phyloP scores from a whole-genome alignment of 2,797 vertebrate species.

The Eptatretus atami region DNA sequence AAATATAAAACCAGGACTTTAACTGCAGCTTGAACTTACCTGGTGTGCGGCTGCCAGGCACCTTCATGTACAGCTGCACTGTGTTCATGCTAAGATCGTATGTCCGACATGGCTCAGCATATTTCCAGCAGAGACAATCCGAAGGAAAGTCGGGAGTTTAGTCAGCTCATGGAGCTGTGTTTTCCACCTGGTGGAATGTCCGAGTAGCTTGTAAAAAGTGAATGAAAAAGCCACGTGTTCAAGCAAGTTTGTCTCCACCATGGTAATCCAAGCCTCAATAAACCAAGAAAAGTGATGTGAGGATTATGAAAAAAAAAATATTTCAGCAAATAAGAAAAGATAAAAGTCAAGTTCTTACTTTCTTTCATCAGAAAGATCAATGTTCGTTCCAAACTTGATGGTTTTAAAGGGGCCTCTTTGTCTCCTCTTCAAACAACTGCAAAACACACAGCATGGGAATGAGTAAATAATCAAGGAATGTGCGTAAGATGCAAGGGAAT shows the following conservation, averaged over 20 bases:
- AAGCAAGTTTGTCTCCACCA: too few relatives aligned
- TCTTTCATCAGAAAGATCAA: conserved; percentile 82
- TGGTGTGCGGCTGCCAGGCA: conserved; percentile 80
- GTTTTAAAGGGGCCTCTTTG: conserved; percentile 59
- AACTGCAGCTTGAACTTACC: conserved; percentile 17
- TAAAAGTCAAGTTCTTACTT: conserved; percentile 30
- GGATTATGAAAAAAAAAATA: too few relatives aligned
- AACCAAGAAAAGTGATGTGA: too few relatives aligned
- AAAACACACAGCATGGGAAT: conserved; percentile 6
- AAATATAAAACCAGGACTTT: not conserved
- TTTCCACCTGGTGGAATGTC: conserved; percentile 42
- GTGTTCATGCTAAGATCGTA: conserved; percentile 96
- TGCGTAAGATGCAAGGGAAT: not conserved
- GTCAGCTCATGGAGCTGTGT: conserved; percentile 82
- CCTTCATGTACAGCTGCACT: conserved; percentile 96
- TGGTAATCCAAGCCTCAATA: too few relatives aligned
- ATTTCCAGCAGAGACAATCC: conserved; percentile 88
- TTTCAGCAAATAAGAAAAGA: not conserved
- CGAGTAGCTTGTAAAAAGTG: too few relatives aligned
- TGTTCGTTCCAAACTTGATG: conserved; percentile 91
- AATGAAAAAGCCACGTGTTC: too few relatives aligned
- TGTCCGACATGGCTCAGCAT: conserved; percentile 86
- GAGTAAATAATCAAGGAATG: not conserved
- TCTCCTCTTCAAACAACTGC: conserved; percentile 33
- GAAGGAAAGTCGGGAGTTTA: conserved; percentile 85